These are phyloP conservation scores for Dinomys branickii DNA, from an alignment of 2,113 vertebrate species.

Conservation along the genomic window DNA sequence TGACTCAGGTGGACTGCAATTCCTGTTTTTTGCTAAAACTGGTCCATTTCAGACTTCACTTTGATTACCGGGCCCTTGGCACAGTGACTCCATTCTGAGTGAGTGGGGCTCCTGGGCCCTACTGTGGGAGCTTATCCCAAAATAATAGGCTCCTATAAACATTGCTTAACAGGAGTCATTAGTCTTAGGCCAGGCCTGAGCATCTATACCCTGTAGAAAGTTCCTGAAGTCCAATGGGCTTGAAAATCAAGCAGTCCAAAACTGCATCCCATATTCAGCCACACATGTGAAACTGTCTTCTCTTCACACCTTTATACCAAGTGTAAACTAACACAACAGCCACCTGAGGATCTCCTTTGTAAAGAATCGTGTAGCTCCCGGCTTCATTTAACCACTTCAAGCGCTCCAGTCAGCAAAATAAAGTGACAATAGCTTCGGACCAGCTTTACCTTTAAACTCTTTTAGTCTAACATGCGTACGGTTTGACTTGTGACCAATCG, in stretches of 20 bases:
- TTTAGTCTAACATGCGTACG: background rate
- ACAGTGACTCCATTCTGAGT: background rate
- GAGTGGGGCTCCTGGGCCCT: background rate
- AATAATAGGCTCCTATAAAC: background rate
- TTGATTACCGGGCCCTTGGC: background rate
- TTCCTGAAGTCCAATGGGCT: background rate
- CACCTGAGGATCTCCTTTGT: background rate
- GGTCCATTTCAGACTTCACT: background rate
- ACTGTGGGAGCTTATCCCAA: background rate
- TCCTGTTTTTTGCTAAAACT: background rate
- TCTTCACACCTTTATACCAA: background rate
- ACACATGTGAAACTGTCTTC: rapidly evolving
- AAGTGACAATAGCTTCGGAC: background rate
- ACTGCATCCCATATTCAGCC: background rate
- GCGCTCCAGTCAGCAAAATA: background rate
- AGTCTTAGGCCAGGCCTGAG: background rate
- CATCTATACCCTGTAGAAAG: background rate
- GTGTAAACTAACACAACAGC: background rate
- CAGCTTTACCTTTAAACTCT: background rate
- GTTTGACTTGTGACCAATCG: conserved; percentile 38
- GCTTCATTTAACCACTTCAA: background rate
- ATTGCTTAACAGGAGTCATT: background rate
- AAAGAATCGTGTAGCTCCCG: background rate
- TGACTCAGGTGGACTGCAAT: background rate
- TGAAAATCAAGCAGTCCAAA: background rate